Conservation (phyloP, 2,888 invertebrate genomes). For the Neuroscelio doddi region DNA sequence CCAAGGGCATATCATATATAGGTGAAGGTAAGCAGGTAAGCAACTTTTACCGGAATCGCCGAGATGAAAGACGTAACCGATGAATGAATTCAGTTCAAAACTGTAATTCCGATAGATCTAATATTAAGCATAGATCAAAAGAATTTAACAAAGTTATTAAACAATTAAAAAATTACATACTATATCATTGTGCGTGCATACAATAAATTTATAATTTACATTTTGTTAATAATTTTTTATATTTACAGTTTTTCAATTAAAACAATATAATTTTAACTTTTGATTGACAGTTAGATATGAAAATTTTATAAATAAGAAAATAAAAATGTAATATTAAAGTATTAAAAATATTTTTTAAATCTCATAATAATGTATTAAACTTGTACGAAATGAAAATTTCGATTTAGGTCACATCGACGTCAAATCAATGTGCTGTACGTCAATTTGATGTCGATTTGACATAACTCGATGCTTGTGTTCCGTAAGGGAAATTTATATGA, state of each 20-base stretch:
- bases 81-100: conserved; percentile 19
- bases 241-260: too few relatives aligned
- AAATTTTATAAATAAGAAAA: too few relatives aligned
- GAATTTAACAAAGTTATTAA: not conserved
- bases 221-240: too few relatives aligned
- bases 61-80: conserved; percentile 24
- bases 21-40: conserved; percentile 55
- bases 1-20: conserved; percentile 48
- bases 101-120: conserved; percentile 2
- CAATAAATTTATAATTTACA: not conserved
- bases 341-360: not conserved
- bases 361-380: not conserved
- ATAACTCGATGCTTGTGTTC: too few relatives aligned
- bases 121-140: not conserved
- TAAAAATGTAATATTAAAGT: too few relatives aligned
- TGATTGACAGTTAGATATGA: too few relatives aligned
- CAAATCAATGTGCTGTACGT: too few relatives aligned
- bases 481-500: not conserved
- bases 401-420: too few relatives aligned
- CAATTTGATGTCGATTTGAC: too few relatives aligned
- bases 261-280: too few relatives aligned
- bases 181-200: not conserved
- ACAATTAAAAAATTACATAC: not conserved
- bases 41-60: conserved; percentile 56
- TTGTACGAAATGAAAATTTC: not conserved